These are phyloP conservation scores for Diadophis punctatus DNA, from an alignment of 2,113 vertebrate genomes.

Conservation along the genomic window DNA sequence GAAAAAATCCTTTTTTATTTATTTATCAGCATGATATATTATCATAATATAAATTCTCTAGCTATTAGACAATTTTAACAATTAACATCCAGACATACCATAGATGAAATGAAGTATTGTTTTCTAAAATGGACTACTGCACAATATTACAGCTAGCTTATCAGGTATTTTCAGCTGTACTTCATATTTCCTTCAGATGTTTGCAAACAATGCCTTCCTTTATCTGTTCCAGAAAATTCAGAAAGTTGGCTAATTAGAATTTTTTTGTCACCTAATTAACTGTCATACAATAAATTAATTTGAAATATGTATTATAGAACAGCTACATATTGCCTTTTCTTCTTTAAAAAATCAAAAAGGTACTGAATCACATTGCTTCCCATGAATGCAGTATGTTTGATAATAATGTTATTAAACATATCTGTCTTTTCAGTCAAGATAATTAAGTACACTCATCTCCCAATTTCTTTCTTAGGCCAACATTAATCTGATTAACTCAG, in stretches of 20 bases:
- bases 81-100: not conserved
- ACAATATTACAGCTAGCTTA: not conserved
- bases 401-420: not conserved
- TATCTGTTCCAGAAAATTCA: not conserved
- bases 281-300: not conserved
- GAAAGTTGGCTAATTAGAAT: not conserved
- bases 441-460: not conserved
- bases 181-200: not conserved
- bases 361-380: not conserved
- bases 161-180: not conserved
- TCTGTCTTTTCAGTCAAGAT: not conserved
- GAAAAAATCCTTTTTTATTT: not conserved
- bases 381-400: not conserved
- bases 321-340: not conserved
- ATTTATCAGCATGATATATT: not conserved
- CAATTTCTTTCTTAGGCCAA: conserved; percentile 15
- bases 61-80: not conserved
- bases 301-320: not conserved
- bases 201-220: not conserved
- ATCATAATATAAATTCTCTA: not conserved
- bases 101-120: not conserved
- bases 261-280: not conserved
- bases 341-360: not conserved
- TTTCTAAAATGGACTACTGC: not conserved
- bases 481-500: not conserved